Percentiles rank a stretch among this genome's conserved stretches.
Conservation (phyloP, 1,140 invertebrate genomes). For the Solenopsis fugax region DNA sequence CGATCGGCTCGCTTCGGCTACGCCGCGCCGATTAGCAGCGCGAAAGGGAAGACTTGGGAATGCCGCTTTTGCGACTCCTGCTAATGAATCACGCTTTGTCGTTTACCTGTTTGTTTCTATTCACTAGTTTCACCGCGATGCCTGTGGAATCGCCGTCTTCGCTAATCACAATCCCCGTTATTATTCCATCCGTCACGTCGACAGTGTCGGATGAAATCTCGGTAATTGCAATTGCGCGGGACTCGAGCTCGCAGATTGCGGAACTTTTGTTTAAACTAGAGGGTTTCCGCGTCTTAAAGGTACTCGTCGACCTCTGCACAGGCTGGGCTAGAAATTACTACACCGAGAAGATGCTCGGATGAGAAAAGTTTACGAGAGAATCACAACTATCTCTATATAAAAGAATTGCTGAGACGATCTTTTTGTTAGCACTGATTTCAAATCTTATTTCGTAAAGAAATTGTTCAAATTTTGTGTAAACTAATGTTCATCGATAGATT, state of each 20-base stretch:
- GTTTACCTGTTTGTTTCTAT: slow-evolving; percentile 52
- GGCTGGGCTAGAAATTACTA: slow-evolving; percentile 33
- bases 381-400: background rate
- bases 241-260: slow-evolving; percentile 43
- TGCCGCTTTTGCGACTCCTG: slow-evolving; percentile 65
- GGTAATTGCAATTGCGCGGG: slow-evolving; percentile 55
- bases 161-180: slow-evolving; percentile 22
- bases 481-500: background rate
- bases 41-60: slow-evolving; percentile 58
- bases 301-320: background rate
- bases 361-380: slow-evolving; percentile 28
- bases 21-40: slow-evolving; percentile 20
- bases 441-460: background rate
- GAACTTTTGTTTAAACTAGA: slow-evolving; percentile 56
- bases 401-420: slow-evolving; percentile 5
- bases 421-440: background rate
- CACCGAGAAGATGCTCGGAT: slow-evolving; percentile 3
- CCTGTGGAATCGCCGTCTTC: slow-evolving; percentile 46
- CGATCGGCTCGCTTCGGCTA: slow-evolving; percentile 31
- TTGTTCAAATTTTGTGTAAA: background rate
- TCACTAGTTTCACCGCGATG: slow-evolving; percentile 34
- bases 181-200: slow-evolving; percentile 42
- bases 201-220: slow-evolving; percentile 43
- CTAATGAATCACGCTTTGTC: slow-evolving; percentile 53
- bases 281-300: slow-evolving; percentile 22